Evolutionary conservation across 2,888 invertebrate genomes (phyloP).

Genomic region (Sesia bembeciformis): DNA sequence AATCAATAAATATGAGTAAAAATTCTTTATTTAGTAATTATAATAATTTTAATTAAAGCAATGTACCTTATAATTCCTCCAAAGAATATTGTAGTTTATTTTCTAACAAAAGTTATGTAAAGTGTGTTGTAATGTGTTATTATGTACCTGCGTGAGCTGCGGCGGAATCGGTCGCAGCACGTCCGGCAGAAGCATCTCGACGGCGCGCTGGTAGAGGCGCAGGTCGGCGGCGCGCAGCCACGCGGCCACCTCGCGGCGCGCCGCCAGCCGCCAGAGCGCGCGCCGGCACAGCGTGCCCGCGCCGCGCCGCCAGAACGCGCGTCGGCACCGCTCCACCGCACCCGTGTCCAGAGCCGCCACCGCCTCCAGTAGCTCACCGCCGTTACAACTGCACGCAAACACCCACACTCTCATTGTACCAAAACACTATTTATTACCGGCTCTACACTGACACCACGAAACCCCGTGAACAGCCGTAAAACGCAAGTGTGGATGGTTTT

Average conservation of each 20-base stretch:
- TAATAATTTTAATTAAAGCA: too few relatives aligned
- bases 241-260: slow-evolving; percentile 77
- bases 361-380: slow-evolving; percentile 93
- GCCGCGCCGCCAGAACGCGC: slow-evolving; percentile 90
- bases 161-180: slow-evolving; percentile 96
- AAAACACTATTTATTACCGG: too few relatives aligned
- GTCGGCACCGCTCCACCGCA: slow-evolving; percentile 92
- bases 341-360: slow-evolving; percentile 92
- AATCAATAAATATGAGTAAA: too few relatives aligned
- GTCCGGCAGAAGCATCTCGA: slow-evolving; percentile 96
- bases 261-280: slow-evolving; percentile 85
- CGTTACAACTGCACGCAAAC: slow-evolving; percentile 82
- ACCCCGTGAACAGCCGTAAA: too few relatives aligned
- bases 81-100: too few relatives aligned
- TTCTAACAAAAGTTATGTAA: not conserved
- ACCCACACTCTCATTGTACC: not conserved
- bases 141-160: slow-evolving; percentile 85
- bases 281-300: slow-evolving; percentile 94
- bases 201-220: slow-evolving; percentile 95
- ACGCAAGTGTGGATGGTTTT: too few relatives aligned
- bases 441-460: too few relatives aligned
- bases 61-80: too few relatives aligned
- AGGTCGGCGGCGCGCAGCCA: slow-evolving; percentile 91
- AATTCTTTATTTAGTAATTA: too few relatives aligned
- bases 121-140: not conserved